Evolutionary conservation across 2,888 invertebrate genomes (phyloP).

Genomic region (Ametastegia equiseti): DNA sequence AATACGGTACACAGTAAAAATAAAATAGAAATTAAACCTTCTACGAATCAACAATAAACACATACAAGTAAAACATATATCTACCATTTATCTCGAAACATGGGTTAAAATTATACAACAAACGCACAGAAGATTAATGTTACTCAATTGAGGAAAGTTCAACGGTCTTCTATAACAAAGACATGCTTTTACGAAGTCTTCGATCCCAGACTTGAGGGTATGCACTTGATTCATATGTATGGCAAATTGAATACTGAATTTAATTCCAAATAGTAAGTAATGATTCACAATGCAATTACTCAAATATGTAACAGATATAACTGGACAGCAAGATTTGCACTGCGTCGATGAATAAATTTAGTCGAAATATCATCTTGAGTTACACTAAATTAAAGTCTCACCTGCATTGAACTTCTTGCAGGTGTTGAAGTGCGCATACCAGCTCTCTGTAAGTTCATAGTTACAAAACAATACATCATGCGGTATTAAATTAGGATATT

Average conservation of each 20-base stretch:
- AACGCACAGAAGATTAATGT: neutral
- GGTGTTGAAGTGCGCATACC: conserved; percentile 69
- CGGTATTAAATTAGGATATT: conserved; percentile 48
- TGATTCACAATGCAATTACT: neutral
- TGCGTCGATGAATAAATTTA: neutral
- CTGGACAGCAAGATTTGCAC: neutral
- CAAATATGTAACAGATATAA: neutral
- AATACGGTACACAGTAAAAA: conserved; percentile 62
- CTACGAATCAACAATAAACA: conserved; percentile 46
- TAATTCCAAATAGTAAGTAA: neutral
- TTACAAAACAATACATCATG: conserved; percentile 61
- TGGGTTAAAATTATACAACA: conserved; percentile 9
- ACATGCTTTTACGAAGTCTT: neutral
- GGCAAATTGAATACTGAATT: neutral
- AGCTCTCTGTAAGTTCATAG: conserved; percentile 70
- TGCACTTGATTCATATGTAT: neutral
- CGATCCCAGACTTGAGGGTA: neutral
- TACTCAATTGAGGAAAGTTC: neutral
- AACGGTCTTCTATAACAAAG: neutral
- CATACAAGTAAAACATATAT: neutral
- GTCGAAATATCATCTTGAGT: neutral
- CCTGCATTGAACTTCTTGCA: conserved; percentile 71
- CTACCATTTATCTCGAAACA: conserved; percentile 26
- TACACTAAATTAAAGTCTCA: conserved; percentile 63
- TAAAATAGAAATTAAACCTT: conserved; percentile 42